These are phyloP conservation scores for Protonemura montana DNA, from an alignment of 2,888 invertebrate species.

Conservation along the genomic window DNA sequence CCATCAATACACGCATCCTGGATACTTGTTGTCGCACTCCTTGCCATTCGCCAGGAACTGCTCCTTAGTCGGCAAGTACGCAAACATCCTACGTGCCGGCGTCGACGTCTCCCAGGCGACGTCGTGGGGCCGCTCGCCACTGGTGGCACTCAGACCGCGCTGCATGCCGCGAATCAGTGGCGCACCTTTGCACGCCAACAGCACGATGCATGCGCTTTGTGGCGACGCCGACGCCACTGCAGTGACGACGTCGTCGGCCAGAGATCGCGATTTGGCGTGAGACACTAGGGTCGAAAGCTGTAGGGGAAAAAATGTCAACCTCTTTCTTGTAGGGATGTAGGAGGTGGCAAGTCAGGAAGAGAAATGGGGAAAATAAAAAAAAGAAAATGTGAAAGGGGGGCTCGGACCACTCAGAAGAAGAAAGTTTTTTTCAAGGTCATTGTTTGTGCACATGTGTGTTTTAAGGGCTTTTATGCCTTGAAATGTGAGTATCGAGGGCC, in stretches of 20 bases:
- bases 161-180: constrained; percentile 83
- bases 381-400: too few relatives aligned
- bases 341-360: too few relatives aligned
- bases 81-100: constrained; percentile 62
- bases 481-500: too few relatives aligned
- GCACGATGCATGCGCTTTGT: constrained; percentile 74
- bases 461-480: too few relatives aligned
- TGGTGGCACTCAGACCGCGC: constrained; percentile 63
- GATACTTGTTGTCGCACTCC: constrained; percentile 69
- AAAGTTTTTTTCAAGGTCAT: too few relatives aligned
- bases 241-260: constrained; percentile 65
- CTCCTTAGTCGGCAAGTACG: constrained; percentile 67
- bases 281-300: constrained; percentile 62
- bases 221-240: constrained; percentile 25
- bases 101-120: constrained; percentile 43
- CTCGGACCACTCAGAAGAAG: too few relatives aligned
- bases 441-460: too few relatives aligned
- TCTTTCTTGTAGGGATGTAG: too few relatives aligned
- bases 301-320: not conserved
- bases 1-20: constrained; percentile 56
- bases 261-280: constrained; percentile 68
- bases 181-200: constrained; percentile 78
- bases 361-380: too few relatives aligned
- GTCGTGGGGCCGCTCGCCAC: constrained; percentile 52
- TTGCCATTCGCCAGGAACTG: constrained; percentile 69